Base-by-base conservation (phyloP, 2,888 invertebrate genomes). In the Smittia aterrima region DNA sequence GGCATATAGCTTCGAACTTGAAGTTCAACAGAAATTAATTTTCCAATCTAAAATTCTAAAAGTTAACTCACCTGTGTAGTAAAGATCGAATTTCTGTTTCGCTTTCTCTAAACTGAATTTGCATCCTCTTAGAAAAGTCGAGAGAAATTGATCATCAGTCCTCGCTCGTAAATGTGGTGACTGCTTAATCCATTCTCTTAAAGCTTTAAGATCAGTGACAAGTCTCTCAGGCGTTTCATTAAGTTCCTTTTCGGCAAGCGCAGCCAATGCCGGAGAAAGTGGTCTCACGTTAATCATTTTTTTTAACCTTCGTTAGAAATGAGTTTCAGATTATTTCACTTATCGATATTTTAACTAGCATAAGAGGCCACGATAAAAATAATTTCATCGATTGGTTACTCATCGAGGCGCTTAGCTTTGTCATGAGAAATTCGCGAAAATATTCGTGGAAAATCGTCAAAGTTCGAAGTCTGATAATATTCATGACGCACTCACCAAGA, bases 31-130 rank as follows among this genome's bases (percentile, higher is more conserved):
- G 11, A 38, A 38, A 9, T 11, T 9, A 38, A 11, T 38, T 38
- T 38, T 6, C n/a, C n/a, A n/a, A n/a, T n/a, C n/a, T n/a, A n/a
- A n/a, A n/a, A n/a, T n/a, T n/a, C n/a, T 86, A 77, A 86, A 82
- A 77, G 88, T 87, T 0, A 87, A 86, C 1, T 32, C 32, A 32
- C 32, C 32, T 13, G 86, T 86, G 77, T 86, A 86, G 78, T 83
- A 86, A 81, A 84, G 83, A 75, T 85, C 84, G 1, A 85, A 75
- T 77, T 85, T 85, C 75, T 81, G 79, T 77, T 84, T 85, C 1
- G 84, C 82, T 22, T 80, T 78, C 75, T 85, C 84, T 75, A 84
- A 78, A 74, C 83, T 84, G 79, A 82, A 84, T 78, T 85, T 85
- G 76, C 83, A 82, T n/a, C 84, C 83, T 67, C 85, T 79, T 9